A percentile compares a stretch with the other conserved stretches of the same genome.
Evolutionary conservation across 1,140 invertebrate genomes (phyloP).

Genomic region (Babylonia areolata): DNA sequence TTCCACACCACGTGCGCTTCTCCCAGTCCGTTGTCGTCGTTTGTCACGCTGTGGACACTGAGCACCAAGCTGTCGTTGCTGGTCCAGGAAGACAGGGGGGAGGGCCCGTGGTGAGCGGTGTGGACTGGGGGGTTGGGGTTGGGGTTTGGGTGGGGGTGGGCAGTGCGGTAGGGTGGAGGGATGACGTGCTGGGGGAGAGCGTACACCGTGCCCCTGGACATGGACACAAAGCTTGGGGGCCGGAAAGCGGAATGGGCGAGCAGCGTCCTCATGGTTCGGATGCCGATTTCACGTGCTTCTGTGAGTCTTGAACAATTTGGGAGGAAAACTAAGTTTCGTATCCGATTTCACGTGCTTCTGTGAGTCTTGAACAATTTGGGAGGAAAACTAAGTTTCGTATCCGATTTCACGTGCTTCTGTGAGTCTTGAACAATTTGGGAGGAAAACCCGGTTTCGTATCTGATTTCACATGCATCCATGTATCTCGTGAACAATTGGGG

Average conservation of each 20-base stretch:
- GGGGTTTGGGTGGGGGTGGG: neutral
- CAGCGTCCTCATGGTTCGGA: neutral
- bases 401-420: no score
- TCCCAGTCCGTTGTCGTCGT: neutral
- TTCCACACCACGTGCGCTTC: neutral
- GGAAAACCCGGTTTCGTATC: no score
- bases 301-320: no score
- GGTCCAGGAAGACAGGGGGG: neutral
- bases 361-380: no score
- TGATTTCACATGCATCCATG: no score
- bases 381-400: no score
- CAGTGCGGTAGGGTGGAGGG: neutral
- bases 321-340: no score
- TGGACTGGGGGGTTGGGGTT: neutral
- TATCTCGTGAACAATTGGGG: neutral
- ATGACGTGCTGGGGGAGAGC: slow-evolving; percentile 16
- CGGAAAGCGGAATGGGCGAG: neutral
- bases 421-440: no score
- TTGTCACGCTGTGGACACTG: neutral
- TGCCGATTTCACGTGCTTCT: neutral
- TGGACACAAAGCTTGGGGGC: slow-evolving; percentile 20
- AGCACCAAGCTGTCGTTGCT: neutral
- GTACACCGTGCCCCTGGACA: neutral
- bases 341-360: no score
- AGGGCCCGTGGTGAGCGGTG: neutral